A percentile compares a stretch with the other conserved stretches of the same genome.
Conservation (phyloP, 2,113 vertebrate species). For the Leptobrachium leishanense region DNA sequence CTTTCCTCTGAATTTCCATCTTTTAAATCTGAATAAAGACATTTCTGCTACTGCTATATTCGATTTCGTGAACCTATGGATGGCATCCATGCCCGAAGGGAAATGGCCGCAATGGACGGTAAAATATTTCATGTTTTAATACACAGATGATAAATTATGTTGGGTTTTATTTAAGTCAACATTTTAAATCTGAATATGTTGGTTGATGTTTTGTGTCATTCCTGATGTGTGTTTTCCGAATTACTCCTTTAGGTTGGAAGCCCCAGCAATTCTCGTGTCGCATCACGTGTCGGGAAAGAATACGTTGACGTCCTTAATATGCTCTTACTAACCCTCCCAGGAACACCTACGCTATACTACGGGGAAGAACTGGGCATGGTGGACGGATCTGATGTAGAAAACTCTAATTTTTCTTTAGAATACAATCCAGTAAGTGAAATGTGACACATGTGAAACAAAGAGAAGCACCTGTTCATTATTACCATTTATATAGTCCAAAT, state of each 20-base stretch:
- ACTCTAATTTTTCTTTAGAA: not conserved
- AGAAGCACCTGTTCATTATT: too few species aligned
- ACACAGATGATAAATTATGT: not conserved
- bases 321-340: constrained; percentile 91
- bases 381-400: constrained; percentile 60
- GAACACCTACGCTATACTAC: constrained; percentile 91
- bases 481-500: too few species aligned
- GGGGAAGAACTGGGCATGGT: constrained; percentile 98
- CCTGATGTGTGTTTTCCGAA: not conserved
- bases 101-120: constrained; percentile 97
- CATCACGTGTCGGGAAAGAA: constrained; percentile 74
- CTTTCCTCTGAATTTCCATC: constrained; percentile 89
- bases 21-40: constrained; percentile 71
- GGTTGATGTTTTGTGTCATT: not conserved
- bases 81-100: constrained; percentile 87
- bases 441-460: too few species aligned
- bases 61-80: constrained; percentile 81
- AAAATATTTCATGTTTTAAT: constrained; percentile 52
- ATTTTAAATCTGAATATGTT: too few species aligned
- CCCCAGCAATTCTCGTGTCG: constrained; percentile 75
- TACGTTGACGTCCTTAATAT: constrained; percentile 83
- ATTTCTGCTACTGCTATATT: constrained; percentile 71
- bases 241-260: constrained; percentile 77
- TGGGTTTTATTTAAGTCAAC: too few species aligned
- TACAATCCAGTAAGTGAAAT: constrained; percentile 55